Percentiles rank a stretch among this genome's conserved stretches.
Conservation (phyloP, 2,797 vertebrate species). For the Squalus acanthias region DNA sequence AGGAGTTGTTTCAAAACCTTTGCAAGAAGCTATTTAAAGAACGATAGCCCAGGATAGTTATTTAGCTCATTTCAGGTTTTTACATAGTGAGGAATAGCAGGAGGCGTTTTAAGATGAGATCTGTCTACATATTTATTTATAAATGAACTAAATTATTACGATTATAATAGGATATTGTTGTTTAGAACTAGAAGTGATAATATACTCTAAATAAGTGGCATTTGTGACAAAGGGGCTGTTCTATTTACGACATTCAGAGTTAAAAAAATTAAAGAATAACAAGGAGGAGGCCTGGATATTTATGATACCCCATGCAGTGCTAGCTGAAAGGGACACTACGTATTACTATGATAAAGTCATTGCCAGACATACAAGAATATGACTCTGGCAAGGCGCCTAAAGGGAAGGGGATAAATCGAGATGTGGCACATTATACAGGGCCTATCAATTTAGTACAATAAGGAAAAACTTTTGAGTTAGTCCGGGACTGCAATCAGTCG, state of each 20-base stretch:
- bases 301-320: conserved; percentile 12
- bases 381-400: background rate
- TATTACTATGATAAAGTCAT: background rate
- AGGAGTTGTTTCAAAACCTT: background rate
- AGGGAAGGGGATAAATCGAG: conserved; percentile 11
- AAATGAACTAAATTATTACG: background rate
- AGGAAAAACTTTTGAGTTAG: conserved; percentile 7
- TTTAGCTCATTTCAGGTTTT: background rate
- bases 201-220: background rate
- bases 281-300: background rate
- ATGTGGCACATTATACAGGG: background rate
- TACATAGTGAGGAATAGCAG: background rate
- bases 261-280: background rate
- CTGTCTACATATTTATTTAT: background rate
- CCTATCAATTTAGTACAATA: conserved; percentile 14
- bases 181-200: background rate
- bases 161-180: background rate
- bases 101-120: background rate
- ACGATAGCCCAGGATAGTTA: background rate
- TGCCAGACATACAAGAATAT: conserved; percentile 18
- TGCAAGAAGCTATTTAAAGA: background rate
- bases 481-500: background rate
- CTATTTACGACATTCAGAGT: background rate
- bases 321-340: background rate
- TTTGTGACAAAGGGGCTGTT: background rate